Evolutionary conservation across 2,797 vertebrate species (phyloP).

Genomic region (Salarias fasciatus): DNA sequence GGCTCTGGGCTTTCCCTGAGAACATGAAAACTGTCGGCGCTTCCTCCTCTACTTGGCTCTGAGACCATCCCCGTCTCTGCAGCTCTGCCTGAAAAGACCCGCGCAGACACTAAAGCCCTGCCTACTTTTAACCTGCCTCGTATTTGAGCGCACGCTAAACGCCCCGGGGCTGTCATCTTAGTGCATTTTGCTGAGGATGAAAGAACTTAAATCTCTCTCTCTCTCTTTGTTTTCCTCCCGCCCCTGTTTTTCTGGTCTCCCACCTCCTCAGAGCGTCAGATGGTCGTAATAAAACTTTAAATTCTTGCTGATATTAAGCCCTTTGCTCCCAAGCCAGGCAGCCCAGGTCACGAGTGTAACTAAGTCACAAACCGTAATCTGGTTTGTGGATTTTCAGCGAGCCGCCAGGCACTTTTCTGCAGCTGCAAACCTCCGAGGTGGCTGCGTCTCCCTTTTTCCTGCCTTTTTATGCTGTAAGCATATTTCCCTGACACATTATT

Average conservation of each 20-base stretch:
- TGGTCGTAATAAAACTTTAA: constrained; percentile 72
- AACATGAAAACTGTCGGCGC: constrained; percentile 55
- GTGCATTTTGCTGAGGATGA: constrained; percentile 72
- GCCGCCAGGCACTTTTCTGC: constrained; percentile 48
- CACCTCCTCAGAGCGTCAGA: constrained; percentile 37
- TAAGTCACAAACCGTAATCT: constrained; percentile 76
- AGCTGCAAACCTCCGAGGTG: constrained; percentile 57
- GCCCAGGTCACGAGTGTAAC: constrained; percentile 68
- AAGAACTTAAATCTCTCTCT: constrained; percentile 64
- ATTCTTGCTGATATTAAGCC: constrained; percentile 75
- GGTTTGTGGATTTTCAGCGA: constrained; percentile 72
- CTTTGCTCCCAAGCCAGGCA: constrained; percentile 48
- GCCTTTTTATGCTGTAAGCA: constrained; percentile 66
- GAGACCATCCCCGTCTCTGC: constrained; percentile 41
- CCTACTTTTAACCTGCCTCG: constrained; percentile 50
- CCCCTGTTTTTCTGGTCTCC: constrained; percentile 37
- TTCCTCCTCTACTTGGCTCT: constrained; percentile 37
- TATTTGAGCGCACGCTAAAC: constrained; percentile 53
- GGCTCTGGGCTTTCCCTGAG: too few relatives aligned
- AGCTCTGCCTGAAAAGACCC: too few relatives aligned
- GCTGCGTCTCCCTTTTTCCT: constrained; percentile 39
- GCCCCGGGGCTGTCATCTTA: constrained; percentile 68
- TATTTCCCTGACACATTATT: constrained; percentile 73
- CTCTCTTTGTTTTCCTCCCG: constrained; percentile 42
- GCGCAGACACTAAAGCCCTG: constrained; percentile 47